Evolutionary conservation across 2,113 vertebrate genomes (phyloP), one percentile per base, ranked within the genome.

Genomic region (Larimichthys polyactis): DNA sequence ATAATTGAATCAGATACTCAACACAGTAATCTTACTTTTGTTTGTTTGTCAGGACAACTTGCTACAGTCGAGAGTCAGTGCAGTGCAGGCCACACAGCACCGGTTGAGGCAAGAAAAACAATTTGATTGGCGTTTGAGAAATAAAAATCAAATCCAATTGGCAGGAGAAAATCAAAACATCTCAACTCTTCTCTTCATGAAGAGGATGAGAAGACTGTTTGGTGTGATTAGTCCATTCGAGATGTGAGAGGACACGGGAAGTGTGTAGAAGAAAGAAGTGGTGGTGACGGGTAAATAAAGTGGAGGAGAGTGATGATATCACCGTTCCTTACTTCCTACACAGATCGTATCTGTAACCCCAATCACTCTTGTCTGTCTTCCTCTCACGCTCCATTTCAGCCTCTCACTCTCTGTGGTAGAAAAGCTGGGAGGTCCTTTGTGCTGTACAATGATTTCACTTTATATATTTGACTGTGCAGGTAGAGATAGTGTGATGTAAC

Each of bases 171-270:
- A 75, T 36, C 76, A 24, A 72, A 71, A 62, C 16, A 69, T 54
- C 57, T 63, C 16, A 57, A 52, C 68, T 27, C 16, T 87, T 71
- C 54, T 85, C 52, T 84, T 88, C 70, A 51, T 77, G 62, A 75
- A 69, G 72, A 73, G 65, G 83, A 78, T 71, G 65, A 71, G 64
- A 78, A 58, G 11, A 71, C 87, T 84, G 83, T 84, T 58, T 43
- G 72, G 81, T 89, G 60, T 90, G 89, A 92, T 90, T 81, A 85
- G 79, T 93, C 91, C 87, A 36, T 89, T 44, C 83, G 89, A 82
- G 75, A 91, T 76, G 63, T 80, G 74, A 84, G 84, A 63, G 57
- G 81, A 78, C 46, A 52, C 43, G 71, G 22, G 51, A 43, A 62
- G 32, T 54, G 64, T 44, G 68, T 19, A 49, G 52, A 59, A 66